phyloP scores from a whole-genome alignment of 2,797 vertebrate genomes.

The Acanthornis magna region DNA sequence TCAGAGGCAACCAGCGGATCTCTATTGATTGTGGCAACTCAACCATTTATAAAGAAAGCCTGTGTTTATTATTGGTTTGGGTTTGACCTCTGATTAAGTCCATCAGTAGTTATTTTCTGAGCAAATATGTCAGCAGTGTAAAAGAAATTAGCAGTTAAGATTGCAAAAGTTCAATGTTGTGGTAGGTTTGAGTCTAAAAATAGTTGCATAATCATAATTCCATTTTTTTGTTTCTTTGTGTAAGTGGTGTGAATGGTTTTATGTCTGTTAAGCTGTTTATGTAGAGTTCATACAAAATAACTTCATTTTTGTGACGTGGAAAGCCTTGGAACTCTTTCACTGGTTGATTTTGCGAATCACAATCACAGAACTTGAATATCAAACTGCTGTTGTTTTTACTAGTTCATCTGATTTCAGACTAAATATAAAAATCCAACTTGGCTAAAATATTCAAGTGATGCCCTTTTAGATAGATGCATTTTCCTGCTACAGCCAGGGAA shows the following conservation, averaged over 20 bases:
- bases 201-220: neutral
- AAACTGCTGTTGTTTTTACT: neutral
- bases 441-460: neutral
- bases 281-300: neutral
- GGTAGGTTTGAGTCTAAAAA: neutral
- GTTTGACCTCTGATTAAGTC: neutral
- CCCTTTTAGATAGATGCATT: neutral
- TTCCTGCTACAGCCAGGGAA: neutral
- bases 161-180: neutral
- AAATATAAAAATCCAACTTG: neutral
- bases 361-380: neutral
- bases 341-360: neutral
- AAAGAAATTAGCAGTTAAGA: neutral
- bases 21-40: constrained; percentile 63
- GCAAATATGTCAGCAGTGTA: neutral
- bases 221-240: neutral
- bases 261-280: neutral
- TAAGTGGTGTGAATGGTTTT: neutral
- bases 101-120: neutral
- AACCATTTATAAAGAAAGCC: constrained; percentile 18
- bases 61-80: constrained; percentile 10
- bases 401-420: neutral
- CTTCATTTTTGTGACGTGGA: neutral
- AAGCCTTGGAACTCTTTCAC: neutral
- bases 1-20: constrained; percentile 62